Conservation (phyloP, 30 jellyfish, hydroid and myxozoan species). For the Aurelia sp. region DNA sequence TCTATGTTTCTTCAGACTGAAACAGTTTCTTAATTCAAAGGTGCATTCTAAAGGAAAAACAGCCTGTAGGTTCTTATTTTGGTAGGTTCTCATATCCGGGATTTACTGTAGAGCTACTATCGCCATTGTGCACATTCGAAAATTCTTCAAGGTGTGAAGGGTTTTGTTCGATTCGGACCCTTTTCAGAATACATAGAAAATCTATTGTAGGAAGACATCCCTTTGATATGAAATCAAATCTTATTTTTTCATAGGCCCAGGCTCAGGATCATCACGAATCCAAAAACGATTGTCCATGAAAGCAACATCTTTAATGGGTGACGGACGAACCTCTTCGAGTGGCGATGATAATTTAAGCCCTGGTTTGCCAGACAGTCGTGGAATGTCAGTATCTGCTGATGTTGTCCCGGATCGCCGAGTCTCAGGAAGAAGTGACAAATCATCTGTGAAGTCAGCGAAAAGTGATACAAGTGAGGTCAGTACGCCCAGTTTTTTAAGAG, state of each 20-base stretch:
- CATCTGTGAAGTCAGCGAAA: constrained; percentile 55
- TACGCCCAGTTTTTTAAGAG: too few species aligned
- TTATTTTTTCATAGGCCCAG: constrained; percentile 80
- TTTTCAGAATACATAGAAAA: too few species aligned
- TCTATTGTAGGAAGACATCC: too few species aligned
- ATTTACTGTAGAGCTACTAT: too few species aligned
- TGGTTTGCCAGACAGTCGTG: constrained; percentile 12
- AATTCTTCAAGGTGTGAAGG: too few species aligned
- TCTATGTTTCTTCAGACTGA: too few species aligned
- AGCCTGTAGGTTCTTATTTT: too few species aligned
- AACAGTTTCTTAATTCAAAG: too few species aligned
- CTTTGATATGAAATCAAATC: not conserved
- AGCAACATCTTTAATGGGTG: constrained; percentile 94
- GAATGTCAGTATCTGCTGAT: constrained; percentile 56
- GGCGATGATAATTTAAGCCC: constrained; percentile 31
- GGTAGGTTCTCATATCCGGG: too few species aligned
- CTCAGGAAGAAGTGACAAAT: constrained; percentile 22
- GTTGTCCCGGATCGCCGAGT: constrained; percentile 54
- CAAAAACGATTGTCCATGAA: constrained; percentile 96
- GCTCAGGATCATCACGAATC: constrained; percentile 89
- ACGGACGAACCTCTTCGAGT: constrained; percentile 34
- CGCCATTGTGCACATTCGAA: too few species aligned
- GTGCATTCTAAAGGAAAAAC: too few species aligned
- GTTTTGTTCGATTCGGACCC: too few species aligned
- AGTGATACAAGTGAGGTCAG: constrained; percentile 67